These are phyloP conservation scores for Lateolabrax maculatus DNA, from an alignment of 2,797 vertebrate species.

Conservation along the genomic window DNA sequence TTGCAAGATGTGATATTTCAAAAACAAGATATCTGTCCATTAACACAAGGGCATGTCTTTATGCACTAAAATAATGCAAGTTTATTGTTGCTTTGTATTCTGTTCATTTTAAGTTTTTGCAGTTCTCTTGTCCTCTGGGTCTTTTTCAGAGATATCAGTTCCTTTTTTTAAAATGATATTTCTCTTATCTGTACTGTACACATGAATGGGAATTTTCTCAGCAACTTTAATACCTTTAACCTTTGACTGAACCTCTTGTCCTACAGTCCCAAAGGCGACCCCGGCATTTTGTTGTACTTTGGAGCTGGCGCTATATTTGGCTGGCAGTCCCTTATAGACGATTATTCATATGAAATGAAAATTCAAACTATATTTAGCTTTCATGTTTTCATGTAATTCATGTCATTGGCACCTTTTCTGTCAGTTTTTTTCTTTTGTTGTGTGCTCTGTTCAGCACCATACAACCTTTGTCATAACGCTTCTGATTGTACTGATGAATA, in stretches of 20 bases:
- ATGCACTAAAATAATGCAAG: slow-evolving; percentile 85
- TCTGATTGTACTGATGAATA: slow-evolving; percentile 80
- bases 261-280: slow-evolving; percentile 74
- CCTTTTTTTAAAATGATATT: slow-evolving; percentile 34
- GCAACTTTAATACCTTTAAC: slow-evolving; percentile 69
- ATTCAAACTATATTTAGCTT: slow-evolving; percentile 78
- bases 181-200: slow-evolving; percentile 69
- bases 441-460: slow-evolving; percentile 74
- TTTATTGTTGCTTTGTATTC: slow-evolving; percentile 68
- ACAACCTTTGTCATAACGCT: slow-evolving; percentile 68
- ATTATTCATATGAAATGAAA: slow-evolving; percentile 81
- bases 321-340: slow-evolving; percentile 73
- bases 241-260: slow-evolving; percentile 73
- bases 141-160: slow-evolving; percentile 48
- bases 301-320: slow-evolving; percentile 74
- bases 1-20: slow-evolving; percentile 70
- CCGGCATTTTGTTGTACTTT: slow-evolving; percentile 68
- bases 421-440: slow-evolving; percentile 62
- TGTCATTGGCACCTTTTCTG: slow-evolving; percentile 82
- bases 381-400: slow-evolving; percentile 74
- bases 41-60: slow-evolving; percentile 77
- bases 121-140: slow-evolving; percentile 41
- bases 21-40: slow-evolving; percentile 72
- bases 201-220: slow-evolving; percentile 68
- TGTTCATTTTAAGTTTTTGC: slow-evolving; percentile 58